Evolutionary conservation across 2,113 vertebrate species (phyloP).

Genomic region (Sprattus sprattus): DNA sequence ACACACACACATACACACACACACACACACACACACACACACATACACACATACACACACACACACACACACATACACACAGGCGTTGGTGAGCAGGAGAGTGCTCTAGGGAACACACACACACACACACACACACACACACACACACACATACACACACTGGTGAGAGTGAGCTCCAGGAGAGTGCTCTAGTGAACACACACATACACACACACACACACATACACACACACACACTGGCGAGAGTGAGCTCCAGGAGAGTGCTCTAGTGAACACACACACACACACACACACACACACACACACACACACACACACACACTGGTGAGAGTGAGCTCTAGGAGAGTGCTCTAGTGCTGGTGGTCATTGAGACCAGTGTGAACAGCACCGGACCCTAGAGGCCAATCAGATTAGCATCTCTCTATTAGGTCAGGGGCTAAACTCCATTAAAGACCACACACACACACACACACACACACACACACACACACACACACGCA

Average conservation of each 20-base stretch:
- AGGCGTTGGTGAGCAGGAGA: no score
- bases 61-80: not conserved
- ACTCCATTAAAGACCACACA: slow-evolving; percentile 23
- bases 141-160: no score
- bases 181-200: no score
- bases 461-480: not conserved
- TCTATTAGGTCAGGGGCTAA: slow-evolving; percentile 8
- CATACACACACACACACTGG: not conserved
- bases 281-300: no score
- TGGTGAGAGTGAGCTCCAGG: no score
- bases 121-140: no score
- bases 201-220: not conserved
- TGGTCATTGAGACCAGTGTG: not conserved
- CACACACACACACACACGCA: not conserved
- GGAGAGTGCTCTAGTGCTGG: not conserved
- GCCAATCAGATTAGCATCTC: slow-evolving; percentile 35
- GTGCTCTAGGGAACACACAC: no score
- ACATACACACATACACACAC: not conserved
- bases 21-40: no score
- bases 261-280: no score
- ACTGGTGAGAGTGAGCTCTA: no score
- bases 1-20: not conserved
- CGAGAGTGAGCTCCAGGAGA: no score
- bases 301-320: no score
- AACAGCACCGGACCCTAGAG: not conserved